phyloP scores from a whole-genome alignment of 1,140 invertebrate genomes.

The Zaprionus davidi region DNA sequence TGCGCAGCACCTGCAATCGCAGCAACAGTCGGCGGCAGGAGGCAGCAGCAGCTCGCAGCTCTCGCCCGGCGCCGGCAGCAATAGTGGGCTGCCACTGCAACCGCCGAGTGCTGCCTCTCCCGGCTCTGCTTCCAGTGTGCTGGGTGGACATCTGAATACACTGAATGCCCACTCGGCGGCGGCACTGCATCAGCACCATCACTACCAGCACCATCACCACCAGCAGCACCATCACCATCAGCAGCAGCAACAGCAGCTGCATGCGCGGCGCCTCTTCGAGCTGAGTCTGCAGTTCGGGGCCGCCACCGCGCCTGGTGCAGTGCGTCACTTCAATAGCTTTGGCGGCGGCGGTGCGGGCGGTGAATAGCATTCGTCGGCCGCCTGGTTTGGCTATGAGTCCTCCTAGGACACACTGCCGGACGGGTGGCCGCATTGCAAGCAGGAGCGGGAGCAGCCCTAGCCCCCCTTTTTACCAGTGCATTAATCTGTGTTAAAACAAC shows the following conservation, averaged over 20 bases:
- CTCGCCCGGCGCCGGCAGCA: conserved; percentile 72
- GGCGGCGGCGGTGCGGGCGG: conserved; percentile 75
- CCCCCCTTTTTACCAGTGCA: conserved; percentile 72
- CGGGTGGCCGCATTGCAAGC: conserved; percentile 67
- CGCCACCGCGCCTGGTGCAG: conserved; percentile 76
- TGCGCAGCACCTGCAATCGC: conserved; percentile 56
- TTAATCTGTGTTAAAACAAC: conserved; percentile 82
- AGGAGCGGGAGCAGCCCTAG: conserved; percentile 49
- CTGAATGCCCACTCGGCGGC: conserved; percentile 65
- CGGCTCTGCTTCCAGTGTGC: conserved; percentile 67
- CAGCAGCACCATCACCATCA: conserved; percentile 81
- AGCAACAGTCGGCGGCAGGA: conserved; percentile 35
- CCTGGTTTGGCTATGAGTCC: conserved; percentile 83
- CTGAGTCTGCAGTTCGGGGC: conserved; percentile 83
- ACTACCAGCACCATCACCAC: conserved; percentile 80
- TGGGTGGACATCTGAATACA: conserved; percentile 64
- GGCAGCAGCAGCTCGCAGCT: conserved; percentile 69
- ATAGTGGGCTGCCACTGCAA: conserved; percentile 68
- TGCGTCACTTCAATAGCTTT: conserved; percentile 81
- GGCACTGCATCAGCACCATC: conserved; percentile 76
- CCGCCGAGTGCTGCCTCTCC: conserved; percentile 74
- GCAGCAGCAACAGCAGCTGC: conserved; percentile 84
- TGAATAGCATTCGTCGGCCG: conserved; percentile 83
- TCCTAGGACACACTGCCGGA: conserved; percentile 68
- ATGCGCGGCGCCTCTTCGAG: conserved; percentile 82